Evolutionary conservation across 2,888 invertebrate genomes (phyloP).

Genomic region (Geophilus truncorum): DNA sequence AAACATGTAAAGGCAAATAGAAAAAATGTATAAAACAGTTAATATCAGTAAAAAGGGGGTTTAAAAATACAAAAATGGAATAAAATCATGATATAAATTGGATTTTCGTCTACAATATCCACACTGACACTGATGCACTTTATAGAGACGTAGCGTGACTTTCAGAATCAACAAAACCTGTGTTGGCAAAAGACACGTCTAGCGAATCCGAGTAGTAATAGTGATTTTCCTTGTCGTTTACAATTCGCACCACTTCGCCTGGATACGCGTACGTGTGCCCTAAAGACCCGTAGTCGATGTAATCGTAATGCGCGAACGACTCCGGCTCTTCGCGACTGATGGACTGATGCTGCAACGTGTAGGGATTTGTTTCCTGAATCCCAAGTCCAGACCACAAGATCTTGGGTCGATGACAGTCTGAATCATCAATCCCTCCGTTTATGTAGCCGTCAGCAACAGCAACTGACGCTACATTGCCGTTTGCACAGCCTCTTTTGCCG

Average conservation of each 20-base stretch:
- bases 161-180: constrained; percentile 37
- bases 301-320: constrained; percentile 34
- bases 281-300: constrained; percentile 36
- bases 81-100: no score
- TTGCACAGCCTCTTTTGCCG: neutral
- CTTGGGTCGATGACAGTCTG: constrained; percentile 31
- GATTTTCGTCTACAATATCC: neutral
- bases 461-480: neutral
- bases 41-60: no score
- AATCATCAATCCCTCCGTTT: constrained; percentile 10
- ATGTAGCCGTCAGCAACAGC: neutral
- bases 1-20: no score
- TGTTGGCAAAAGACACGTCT: constrained; percentile 37
- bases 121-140: neutral
- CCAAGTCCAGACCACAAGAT: constrained; percentile 36
- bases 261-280: constrained; percentile 33
- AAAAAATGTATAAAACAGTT: no score
- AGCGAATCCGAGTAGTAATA: constrained; percentile 36
- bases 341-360: constrained; percentile 35
- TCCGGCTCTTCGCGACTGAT: constrained; percentile 34
- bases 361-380: constrained; percentile 33
- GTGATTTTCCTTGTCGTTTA: constrained; percentile 35
- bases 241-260: constrained; percentile 33
- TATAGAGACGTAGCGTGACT: constrained; percentile 33
- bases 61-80: no score